Base-by-base conservation (phyloP, 2,113 vertebrate genomes). In the Larimichthys polyactis region DNA sequence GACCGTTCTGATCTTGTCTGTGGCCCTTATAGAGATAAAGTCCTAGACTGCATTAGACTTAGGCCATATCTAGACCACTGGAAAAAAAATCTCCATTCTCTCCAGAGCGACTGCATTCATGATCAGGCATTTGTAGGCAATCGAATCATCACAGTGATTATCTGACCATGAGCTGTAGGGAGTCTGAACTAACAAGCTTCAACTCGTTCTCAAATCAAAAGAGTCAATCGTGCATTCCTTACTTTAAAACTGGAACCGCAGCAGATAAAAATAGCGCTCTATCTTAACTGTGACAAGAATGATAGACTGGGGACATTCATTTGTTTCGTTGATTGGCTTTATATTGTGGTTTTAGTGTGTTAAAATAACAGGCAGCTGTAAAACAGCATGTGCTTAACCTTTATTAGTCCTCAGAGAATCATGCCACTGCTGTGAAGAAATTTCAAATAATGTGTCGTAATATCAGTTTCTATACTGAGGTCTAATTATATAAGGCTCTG, bases 301-400 rank as follows among this genome's bases (percentile, higher is more conserved):
- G 65, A 75, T 40, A 11, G 60, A 73, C 44, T 60, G 9, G 46
- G 57, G 22, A 55, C n/a, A 51, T 6, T 51, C 2, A 75, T 83
- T 83, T 87, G 55, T 69, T 86, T 67, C 79, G 49, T 82, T 72
- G 49, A 60, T 73, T 74, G 36, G 27, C 8, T 59, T 81, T 74
- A 55, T 58, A 75, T 52, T 51, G 22, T 17, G 54, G 51, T 75
- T 66, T 86, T 24, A 76, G 29, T 55, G 17, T 11, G 36, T 55
- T 81, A 67, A 72, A 83, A 72, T 49, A 81, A 83, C 77, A 65
- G 36, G 20, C 24, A n/a, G 24, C 16, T 77, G 60, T 81, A 79
- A 91, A 91, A 81, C 83, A 85, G 71, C 46, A 76, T 86, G 84
- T 32, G 57, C 9, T 49, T 71, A 29, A 79, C 43, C 9, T 79